A percentile compares a stretch with the other conserved stretches of the same genome.
Conservation (phyloP, 2,113 vertebrate species). For the Amphiprion percula region DNA sequence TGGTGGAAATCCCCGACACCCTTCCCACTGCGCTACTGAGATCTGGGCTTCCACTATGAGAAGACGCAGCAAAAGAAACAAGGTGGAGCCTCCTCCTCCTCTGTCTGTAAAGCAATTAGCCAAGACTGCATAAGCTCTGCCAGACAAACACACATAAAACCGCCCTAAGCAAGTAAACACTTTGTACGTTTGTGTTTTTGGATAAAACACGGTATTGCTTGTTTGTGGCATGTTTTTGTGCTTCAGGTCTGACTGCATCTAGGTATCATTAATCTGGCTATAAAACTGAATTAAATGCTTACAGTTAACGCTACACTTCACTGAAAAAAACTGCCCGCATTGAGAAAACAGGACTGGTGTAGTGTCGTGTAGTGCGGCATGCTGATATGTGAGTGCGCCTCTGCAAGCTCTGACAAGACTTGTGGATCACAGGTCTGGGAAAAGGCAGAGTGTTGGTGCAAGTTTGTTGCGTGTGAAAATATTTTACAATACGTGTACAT, state of each 20-base stretch:
- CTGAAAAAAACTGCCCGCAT: background rate
- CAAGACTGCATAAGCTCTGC: conserved; percentile 40
- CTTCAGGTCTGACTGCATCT: conserved; percentile 42
- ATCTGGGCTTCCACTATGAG: conserved; percentile 42
- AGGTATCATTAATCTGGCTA: conserved; percentile 38
- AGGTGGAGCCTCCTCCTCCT: conserved; percentile 22
- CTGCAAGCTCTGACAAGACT: conserved; percentile 72
- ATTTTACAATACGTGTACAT: background rate
- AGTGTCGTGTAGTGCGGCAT: conserved; percentile 30
- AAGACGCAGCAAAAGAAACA: conserved; percentile 39
- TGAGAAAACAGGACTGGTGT: conserved; percentile 31
- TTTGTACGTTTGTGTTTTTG: conserved; percentile 22
- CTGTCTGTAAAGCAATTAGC: conserved; percentile 44
- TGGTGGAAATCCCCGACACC: conserved; percentile 53
- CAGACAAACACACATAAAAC: conserved; percentile 48
- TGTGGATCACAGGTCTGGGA: conserved; percentile 37
- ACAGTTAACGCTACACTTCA: background rate
- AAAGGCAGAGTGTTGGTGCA: conserved; percentile 41
- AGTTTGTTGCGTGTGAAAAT: background rate
- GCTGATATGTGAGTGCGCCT: conserved; percentile 29
- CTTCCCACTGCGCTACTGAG: background rate
- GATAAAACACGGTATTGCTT: conserved; percentile 29
- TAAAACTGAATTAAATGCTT: conserved; percentile 23
- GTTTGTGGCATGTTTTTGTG: conserved; percentile 7
- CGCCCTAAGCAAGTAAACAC: conserved; percentile 23